phyloP scores from a whole-genome alignment of 1,140 invertebrate genomes.

The Aleiodes sp. region DNA sequence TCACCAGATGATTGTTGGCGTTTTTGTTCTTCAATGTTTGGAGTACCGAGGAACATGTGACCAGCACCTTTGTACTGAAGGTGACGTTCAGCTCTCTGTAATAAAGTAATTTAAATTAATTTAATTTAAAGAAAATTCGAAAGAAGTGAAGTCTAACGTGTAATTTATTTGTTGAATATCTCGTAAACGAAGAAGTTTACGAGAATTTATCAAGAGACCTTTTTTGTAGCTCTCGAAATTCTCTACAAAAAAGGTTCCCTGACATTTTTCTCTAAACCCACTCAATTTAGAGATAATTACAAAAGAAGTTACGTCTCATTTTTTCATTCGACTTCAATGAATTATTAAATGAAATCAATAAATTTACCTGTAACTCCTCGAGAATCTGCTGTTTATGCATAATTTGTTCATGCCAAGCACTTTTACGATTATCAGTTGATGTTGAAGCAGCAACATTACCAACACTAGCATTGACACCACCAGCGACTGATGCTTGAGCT shows the following conservation, averaged over 20 bases:
- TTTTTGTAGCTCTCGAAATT: too few species aligned
- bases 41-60: slow-evolving; percentile 59
- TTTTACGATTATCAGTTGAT: slow-evolving; percentile 53
- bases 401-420: slow-evolving; percentile 72
- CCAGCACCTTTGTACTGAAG: slow-evolving; percentile 73
- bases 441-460: slow-evolving; percentile 31
- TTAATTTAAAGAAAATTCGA: slow-evolving; percentile 24
- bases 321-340: too few species aligned
- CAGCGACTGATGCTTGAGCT: too few species aligned
- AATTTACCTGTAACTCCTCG: slow-evolving; percentile 76
- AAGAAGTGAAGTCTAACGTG: background rate
- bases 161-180: background rate
- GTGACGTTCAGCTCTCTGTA: slow-evolving; percentile 77
- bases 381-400: slow-evolving; percentile 80
- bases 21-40: slow-evolving; percentile 39
- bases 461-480: too few species aligned
- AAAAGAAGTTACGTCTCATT: too few species aligned
- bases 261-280: too few species aligned
- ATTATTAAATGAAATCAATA: background rate
- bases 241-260: too few species aligned
- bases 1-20: slow-evolving; percentile 39
- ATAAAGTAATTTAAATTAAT: too few species aligned
- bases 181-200: too few species aligned
- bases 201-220: too few species aligned
- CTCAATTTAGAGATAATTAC: too few species aligned